These are phyloP conservation scores for Whitmania pigra DNA, from an alignment of 1,140 invertebrate species.

Conservation along the genomic window DNA sequence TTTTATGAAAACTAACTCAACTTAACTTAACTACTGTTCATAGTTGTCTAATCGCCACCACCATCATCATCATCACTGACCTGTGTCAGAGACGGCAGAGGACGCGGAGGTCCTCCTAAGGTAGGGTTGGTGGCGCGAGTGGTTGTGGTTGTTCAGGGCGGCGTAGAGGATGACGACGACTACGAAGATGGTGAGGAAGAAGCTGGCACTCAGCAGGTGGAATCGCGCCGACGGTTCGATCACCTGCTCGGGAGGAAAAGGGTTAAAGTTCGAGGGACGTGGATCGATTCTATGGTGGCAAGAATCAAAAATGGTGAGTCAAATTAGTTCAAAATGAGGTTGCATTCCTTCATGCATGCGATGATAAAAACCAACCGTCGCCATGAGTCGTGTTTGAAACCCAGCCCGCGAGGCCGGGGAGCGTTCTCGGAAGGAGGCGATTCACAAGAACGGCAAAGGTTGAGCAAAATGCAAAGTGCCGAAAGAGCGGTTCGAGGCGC, in stretches of 20 bases:
- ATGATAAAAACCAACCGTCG: too few species aligned
- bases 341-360: too few species aligned
- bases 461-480: too few species aligned
- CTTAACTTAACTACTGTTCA: too few species aligned
- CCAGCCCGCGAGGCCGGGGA: not conserved
- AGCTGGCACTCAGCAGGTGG: not conserved
- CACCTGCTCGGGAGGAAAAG: not conserved
- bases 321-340: not conserved
- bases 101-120: too few species aligned
- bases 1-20: too few species aligned
- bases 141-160: not conserved
- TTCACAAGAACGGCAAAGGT: not conserved
- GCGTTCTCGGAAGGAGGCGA: not conserved
- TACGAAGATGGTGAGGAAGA: not conserved
- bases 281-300: not conserved
- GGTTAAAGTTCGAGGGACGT: not conserved
- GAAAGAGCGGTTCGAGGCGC: not conserved
- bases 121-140: too few species aligned
- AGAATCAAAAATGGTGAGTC: not conserved
- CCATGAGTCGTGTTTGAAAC: too few species aligned
- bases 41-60: too few species aligned
- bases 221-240: not conserved
- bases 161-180: slow-evolving; percentile 2
- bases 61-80: too few species aligned
- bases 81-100: too few species aligned